Percentiles rank a stretch among this genome's conserved stretches.
phyloP scores from a whole-genome alignment of 2,797 vertebrate genomes.

The Anas flavirostris region DNA sequence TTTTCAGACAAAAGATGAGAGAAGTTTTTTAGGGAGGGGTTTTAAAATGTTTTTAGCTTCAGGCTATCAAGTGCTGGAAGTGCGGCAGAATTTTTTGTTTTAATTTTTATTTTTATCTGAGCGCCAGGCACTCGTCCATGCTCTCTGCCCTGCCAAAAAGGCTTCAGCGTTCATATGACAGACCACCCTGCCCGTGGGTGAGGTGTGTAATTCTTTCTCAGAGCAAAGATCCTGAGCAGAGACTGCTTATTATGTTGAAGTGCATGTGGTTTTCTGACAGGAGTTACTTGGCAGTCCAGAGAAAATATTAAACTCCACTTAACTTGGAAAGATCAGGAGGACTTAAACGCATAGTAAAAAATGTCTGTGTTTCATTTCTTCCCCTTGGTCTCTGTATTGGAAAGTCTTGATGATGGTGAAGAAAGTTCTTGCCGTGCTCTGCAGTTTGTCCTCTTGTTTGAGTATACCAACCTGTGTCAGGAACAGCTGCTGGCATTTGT shows the following conservation, averaged over 20 bases:
- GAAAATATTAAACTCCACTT: conserved; percentile 64
- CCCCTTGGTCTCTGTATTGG: neutral
- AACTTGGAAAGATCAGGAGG: conserved; percentile 50
- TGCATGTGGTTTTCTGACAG: conserved; percentile 73
- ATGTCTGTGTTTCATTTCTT: conserved; percentile 45
- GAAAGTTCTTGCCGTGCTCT: neutral
- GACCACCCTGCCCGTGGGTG: conserved; percentile 74
- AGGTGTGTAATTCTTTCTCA: conserved; percentile 67
- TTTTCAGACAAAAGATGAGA: neutral
- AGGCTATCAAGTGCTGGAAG: conserved; percentile 49
- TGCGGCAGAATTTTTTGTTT: conserved; percentile 45
- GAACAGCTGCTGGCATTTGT: neutral
- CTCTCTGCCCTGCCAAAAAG: conserved; percentile 61
- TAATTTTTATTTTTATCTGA: conserved; percentile 50
- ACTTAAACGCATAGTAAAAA: conserved; percentile 35
- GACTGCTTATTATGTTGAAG: conserved; percentile 66
- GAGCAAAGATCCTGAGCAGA: conserved; percentile 62
- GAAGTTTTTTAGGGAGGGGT: neutral
- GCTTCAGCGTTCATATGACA: conserved; percentile 52
- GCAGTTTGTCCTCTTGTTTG: neutral
- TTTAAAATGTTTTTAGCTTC: conserved; percentile 25
- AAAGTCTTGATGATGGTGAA: neutral
- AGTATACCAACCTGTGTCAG: neutral
- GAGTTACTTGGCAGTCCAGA: conserved; percentile 64
- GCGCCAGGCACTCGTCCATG: conserved; percentile 44